Evolutionary conservation across 1,140 invertebrate genomes (phyloP), one percentile per base, ranked within the genome.

Genomic region (Centruroides sculpturatus): DNA sequence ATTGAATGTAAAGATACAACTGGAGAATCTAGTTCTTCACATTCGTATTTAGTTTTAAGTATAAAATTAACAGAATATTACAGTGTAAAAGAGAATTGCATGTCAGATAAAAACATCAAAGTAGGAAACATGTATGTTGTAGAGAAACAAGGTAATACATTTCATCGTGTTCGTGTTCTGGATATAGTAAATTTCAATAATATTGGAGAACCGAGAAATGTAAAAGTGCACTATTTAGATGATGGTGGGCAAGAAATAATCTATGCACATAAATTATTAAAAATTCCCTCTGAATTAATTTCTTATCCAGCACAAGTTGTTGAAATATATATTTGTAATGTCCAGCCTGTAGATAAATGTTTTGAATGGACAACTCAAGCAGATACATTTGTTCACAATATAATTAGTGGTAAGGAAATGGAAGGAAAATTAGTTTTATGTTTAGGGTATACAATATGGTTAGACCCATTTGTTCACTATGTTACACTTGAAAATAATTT

Each of bases 381-480:
- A 7, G 53, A 35, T 10, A 0, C 7, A 3, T 59, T 57, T 53
- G 13, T 59, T 7, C 46, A 49, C 3, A 36, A 48, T 3, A 13
- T 63, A 6, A 47, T 63, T 34, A 10, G 35, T 34, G 47, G 50
- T 9, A 63, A 63, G 23, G 62, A 63, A 57, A 41, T 63, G 23
- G 47, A 52, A 47, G 62, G 62, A 47, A 63, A 57, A 58, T 57
- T 63, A 59, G 58, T 35, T 57, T 54, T 63, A 5, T 63, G 62
- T n/a, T 35, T 63, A 47, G 58, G 55, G 4, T 46, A 63, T 47
- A 60, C 58, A 9, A 34, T 63, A 4, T 63, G 58, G 58, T n/a
- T 63, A 9, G 6, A 63, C 53, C 62, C 62, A 34, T 11, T 59
- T 12, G 55, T 49, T 36, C 41, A 59, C 3, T 47, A 49, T 36